phyloP scores from a whole-genome alignment of 2,113 vertebrate species.

The Grantiella picta region DNA sequence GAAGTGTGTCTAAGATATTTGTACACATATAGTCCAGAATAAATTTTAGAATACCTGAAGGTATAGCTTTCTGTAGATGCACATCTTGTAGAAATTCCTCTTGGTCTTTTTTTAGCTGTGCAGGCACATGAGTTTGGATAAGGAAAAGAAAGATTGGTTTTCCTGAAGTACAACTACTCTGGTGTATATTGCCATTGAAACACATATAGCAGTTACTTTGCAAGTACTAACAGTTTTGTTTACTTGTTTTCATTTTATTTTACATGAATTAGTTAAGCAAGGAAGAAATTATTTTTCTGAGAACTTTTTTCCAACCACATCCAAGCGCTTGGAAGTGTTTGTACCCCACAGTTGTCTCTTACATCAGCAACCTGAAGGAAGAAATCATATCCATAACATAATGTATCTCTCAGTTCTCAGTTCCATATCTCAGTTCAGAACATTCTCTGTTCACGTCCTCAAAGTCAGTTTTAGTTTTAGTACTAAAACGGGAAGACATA shows the following conservation, averaged over 20 bases:
- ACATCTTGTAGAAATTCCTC: not conserved
- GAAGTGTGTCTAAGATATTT: not conserved
- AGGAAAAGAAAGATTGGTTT: not conserved
- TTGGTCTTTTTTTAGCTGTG: not conserved
- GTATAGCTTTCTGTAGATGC: not conserved
- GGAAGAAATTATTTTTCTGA: not conserved
- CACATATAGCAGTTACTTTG: not conserved
- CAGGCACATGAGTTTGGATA: not conserved
- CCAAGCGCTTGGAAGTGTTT: not conserved
- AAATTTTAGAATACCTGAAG: not conserved
- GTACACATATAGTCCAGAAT: not conserved
- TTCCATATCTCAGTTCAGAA: not conserved
- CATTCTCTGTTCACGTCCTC: not conserved
- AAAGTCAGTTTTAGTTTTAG: not conserved
- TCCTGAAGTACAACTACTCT: not conserved
- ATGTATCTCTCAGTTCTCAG: not conserved
- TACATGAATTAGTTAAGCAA: not conserved
- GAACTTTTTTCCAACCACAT: not conserved
- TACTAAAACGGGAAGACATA: not conserved
- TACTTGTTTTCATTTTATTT: not conserved
- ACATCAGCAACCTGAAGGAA: not conserved
- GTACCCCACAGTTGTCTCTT: not conserved
- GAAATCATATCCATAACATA: not conserved
- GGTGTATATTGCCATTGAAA: not conserved
- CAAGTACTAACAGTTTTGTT: not conserved